A percentile compares a stretch with the other conserved stretches of the same genome.
Evolutionary conservation across 2,113 vertebrate species (phyloP).

Genomic region (Sus scrofa): DNA sequence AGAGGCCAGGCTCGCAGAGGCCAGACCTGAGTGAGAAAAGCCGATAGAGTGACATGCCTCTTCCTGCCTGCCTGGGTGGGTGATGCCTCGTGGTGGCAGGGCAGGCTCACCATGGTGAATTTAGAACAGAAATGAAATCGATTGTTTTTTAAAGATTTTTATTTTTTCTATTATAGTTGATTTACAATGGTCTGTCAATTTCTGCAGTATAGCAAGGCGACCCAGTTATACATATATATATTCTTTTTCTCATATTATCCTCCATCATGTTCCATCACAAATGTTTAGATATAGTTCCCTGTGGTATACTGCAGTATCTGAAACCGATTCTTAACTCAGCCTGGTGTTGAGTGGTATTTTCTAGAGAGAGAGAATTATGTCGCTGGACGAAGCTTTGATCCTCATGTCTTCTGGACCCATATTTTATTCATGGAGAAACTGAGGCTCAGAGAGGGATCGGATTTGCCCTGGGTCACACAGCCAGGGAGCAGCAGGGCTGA

Average conservation of each 20-base stretch:
- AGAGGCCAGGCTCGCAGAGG: constrained; percentile 22
- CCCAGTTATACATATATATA: too few species aligned
- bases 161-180: too few species aligned
- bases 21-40: constrained; percentile 57
- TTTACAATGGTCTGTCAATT: too few species aligned
- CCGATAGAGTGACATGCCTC: background rate
- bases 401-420: background rate
- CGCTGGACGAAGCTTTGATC: background rate
- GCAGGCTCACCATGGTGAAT: background rate
- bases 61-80: background rate
- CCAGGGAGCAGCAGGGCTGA: background rate
- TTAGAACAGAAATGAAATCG: background rate
- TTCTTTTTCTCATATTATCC: too few species aligned
- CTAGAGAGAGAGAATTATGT: background rate
- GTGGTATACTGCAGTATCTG: too few species aligned
- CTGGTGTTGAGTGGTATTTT: background rate
- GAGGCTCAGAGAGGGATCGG: background rate
- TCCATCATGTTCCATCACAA: too few species aligned
- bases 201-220: too few species aligned
- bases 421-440: background rate
- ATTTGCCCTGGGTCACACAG: background rate
- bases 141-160: background rate
- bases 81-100: background rate
- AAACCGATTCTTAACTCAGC: background rate
- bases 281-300: too few species aligned